These are phyloP conservation scores for Melinaea marsaeus DNA, from an alignment of 2,888 invertebrate genomes.

Conservation along the genomic window DNA sequence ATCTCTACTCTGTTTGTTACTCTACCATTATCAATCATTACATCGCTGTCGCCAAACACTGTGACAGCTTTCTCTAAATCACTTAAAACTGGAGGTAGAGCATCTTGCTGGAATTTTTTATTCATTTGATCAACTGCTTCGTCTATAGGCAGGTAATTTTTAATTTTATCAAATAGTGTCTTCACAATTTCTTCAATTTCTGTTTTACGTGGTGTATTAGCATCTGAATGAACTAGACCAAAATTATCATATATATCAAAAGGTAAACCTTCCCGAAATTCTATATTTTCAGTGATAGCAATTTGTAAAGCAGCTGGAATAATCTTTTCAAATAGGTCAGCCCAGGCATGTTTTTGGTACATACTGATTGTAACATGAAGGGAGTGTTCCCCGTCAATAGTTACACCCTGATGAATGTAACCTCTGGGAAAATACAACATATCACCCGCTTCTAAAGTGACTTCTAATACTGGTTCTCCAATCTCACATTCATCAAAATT, in stretches of 20 bases:
- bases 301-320: constrained; percentile 85
- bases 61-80: constrained; percentile 82
- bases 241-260: constrained; percentile 85
- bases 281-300: constrained; percentile 83
- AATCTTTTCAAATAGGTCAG: constrained; percentile 90
- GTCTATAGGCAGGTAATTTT: constrained; percentile 82
- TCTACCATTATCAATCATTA: constrained; percentile 79
- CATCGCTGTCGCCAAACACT: constrained; percentile 84
- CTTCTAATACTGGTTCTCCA: constrained; percentile 87
- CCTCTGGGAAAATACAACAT: constrained; percentile 95
- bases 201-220: constrained; percentile 59
- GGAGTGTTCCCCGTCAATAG: constrained; percentile 89
- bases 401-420: constrained; percentile 90
- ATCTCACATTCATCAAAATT: constrained; percentile 87
- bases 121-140: constrained; percentile 92
- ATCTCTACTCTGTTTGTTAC: constrained; percentile 82
- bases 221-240: constrained; percentile 83
- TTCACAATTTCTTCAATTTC: constrained; percentile 74
- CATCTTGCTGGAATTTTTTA: constrained; percentile 89
- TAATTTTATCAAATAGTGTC: constrained; percentile 77
- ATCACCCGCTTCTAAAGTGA: constrained; percentile 90
- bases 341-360: constrained; percentile 94
- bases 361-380: constrained; percentile 96
- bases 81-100: constrained; percentile 88
- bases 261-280: constrained; percentile 88